A percentile compares a stretch with the other conserved stretches of the same genome.
phyloP scores from a whole-genome alignment of 1,140 invertebrate species.

The Trichoplusia ni region DNA sequence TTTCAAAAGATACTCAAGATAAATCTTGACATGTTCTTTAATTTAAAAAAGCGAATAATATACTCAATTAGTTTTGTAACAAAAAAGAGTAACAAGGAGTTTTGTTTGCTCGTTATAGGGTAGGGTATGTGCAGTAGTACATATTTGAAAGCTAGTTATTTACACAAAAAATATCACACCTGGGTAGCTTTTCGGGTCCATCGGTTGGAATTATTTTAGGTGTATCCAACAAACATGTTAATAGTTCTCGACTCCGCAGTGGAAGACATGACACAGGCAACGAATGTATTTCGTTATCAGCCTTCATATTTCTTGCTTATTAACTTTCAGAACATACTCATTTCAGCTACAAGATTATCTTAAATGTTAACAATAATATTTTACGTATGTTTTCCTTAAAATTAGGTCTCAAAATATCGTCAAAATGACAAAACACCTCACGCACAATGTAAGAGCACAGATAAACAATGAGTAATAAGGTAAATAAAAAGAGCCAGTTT shows the following conservation, averaged over 20 bases:
- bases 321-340: not conserved
- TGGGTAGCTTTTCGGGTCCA: slow-evolving; percentile 56
- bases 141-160: not conserved
- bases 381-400: not conserved
- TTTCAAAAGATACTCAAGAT: no score
- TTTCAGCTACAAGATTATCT: not conserved
- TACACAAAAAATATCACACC: slow-evolving; percentile 40
- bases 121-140: no score
- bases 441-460: not conserved
- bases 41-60: no score
- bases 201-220: slow-evolving; percentile 59
- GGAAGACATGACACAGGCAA: slow-evolving; percentile 57
- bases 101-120: no score
- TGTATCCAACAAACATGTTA: slow-evolving; percentile 61
- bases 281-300: slow-evolving; percentile 43
- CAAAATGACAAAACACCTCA: slow-evolving; percentile 13
- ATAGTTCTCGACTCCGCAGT: slow-evolving; percentile 56
- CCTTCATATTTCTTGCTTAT: slow-evolving; percentile 44
- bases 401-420: not conserved
- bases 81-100: no score
- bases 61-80: no score
- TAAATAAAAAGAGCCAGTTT: not conserved
- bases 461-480: not conserved
- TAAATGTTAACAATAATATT: not conserved
- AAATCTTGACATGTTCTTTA: no score